Evolutionary conservation across 2,888 invertebrate genomes (phyloP), one percentile per base, ranked within the genome.

Genomic region (Drosophila peninsularis): DNA sequence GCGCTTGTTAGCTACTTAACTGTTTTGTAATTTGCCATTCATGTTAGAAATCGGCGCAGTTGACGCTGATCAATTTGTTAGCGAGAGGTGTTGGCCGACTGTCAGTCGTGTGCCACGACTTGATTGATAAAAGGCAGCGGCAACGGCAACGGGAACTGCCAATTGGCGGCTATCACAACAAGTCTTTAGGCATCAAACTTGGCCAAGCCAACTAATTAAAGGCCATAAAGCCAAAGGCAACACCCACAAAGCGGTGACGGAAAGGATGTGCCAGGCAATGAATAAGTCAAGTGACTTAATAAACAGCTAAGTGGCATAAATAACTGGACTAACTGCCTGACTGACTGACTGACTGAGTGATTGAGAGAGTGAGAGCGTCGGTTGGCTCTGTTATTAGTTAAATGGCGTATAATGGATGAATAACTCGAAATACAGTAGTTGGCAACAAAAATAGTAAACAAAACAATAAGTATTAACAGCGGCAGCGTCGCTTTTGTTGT

Each of bases 321-420:
- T 63, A 50, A 58, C 62, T 45, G 50, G 34, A 53, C 50, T 50
- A 47, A 47, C 37, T 61, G 32, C 44, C 21, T 42, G 39, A 56
- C 19, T 71, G 65, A 60, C 50, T 36, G 34, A 44, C 49, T 58
- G 52, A 47, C 39, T 62, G 37, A 50, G 19, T 53, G 55, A 52
- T n/a, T 75, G 68, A 36, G 52, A 61, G 36, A 58, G 42, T 19
- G 32, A 7, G 24, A 62, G 24, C 10, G 6, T 14, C 42, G 42
- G 21, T 14, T 61, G 62, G 70, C 79, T 52, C 75, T 82, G 90
- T 89, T 84, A 90, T 89, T 86, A 86, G 88, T 89, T 89, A 89
- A 89, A 86, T 83, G 88, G 77, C 71, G 76, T 63, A 76, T 81
- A 90, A 89, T 90, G 90, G 82, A 82, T 90, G 90, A 83, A 89